Conservation (phyloP, 2,113 vertebrate species). For the Nothocercus julius region DNA sequence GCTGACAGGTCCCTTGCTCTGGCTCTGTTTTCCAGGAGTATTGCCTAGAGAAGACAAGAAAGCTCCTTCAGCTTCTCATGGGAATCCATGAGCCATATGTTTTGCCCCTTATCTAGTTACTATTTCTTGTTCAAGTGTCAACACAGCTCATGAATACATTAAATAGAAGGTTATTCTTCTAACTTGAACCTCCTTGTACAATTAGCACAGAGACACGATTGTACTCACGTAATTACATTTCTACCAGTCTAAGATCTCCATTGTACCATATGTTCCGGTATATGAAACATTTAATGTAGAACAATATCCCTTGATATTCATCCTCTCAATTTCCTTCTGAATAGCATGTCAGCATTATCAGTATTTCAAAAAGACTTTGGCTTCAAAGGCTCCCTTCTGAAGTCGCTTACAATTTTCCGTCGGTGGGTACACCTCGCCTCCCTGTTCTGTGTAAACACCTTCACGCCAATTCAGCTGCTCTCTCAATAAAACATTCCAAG, state of each 20-base stretch:
- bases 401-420: neutral
- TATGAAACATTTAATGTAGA: neutral
- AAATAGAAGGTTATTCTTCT: neutral
- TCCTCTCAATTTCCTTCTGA: neutral
- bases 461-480: neutral
- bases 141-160: neutral
- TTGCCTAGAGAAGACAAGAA: neutral
- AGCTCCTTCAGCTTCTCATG: neutral
- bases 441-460: neutral
- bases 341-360: neutral
- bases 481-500: neutral
- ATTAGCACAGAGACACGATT: neutral
- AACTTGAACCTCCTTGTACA: neutral
- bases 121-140: neutral
- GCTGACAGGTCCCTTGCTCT: neutral
- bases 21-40: neutral
- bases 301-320: neutral
- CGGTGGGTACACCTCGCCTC: neutral
- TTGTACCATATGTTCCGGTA: neutral
- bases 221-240: conserved; percentile 17
- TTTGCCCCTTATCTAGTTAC: neutral
- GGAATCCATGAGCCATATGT: neutral
- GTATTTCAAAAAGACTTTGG: neutral
- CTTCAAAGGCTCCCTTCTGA: neutral
- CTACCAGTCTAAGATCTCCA: neutral